Percentiles rank a stretch among this genome's conserved stretches.
Conservation (phyloP, 2,797 vertebrate species). For the Otolemur crassicaudatus region DNA sequence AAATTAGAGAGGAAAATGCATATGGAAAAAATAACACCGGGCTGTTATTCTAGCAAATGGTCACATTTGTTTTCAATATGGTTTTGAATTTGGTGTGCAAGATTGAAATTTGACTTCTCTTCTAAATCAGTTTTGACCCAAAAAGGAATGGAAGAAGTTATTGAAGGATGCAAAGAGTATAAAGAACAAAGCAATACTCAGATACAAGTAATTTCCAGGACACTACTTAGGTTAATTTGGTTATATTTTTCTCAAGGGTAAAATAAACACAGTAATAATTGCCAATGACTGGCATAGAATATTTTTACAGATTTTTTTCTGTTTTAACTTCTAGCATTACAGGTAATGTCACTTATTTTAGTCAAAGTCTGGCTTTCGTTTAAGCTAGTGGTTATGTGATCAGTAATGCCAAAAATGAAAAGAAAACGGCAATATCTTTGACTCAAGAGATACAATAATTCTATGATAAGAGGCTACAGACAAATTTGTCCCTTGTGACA, state of each 20-base stretch:
- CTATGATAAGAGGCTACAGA: constrained; percentile 11
- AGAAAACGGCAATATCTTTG: constrained; percentile 53
- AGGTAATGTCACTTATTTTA: constrained; percentile 76
- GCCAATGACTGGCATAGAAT: constrained; percentile 52
- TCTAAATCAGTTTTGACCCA: constrained; percentile 59
- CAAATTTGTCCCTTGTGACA: not conserved
- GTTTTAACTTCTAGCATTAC: not conserved
- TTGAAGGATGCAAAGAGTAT: constrained; percentile 79
- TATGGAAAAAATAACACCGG: constrained; percentile 87
- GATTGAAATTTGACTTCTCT: constrained; percentile 85
- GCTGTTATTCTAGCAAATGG: constrained; percentile 86
- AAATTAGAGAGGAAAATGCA: constrained; percentile 75
- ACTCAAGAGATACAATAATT: constrained; percentile 41
- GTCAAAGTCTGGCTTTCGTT: constrained; percentile 63
- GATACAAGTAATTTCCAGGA: constrained; percentile 80
- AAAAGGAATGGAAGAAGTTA: constrained; percentile 79
- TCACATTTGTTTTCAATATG: constrained; percentile 90
- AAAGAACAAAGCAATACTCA: constrained; percentile 69
- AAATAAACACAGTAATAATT: constrained; percentile 83
- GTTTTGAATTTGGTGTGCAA: constrained; percentile 81
- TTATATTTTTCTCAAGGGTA: constrained; percentile 81
- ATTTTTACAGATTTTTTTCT: constrained; percentile 48
- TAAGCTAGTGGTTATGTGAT: constrained; percentile 60
- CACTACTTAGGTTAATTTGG: constrained; percentile 78
- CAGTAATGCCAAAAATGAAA: constrained; percentile 61